Conservation (phyloP, 2,797 vertebrate species). For the Psittacula derbiana region DNA sequence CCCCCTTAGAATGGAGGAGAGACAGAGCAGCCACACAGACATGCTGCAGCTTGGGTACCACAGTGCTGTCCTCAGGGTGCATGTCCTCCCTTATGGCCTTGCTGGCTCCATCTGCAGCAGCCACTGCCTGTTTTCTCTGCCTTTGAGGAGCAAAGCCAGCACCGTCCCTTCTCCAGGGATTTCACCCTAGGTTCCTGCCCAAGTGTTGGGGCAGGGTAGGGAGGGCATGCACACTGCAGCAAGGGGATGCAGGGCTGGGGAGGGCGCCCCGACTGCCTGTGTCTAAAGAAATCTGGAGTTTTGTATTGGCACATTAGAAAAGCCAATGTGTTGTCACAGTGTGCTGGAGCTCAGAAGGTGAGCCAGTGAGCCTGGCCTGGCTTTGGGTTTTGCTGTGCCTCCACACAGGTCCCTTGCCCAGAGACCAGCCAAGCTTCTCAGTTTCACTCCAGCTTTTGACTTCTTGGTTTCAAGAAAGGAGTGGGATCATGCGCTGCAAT, state of each 20-base stretch:
- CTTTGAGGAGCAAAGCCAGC: not conserved
- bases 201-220: accelerated
- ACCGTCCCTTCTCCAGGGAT: not conserved
- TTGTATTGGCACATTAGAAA: not conserved
- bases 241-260: too few species aligned
- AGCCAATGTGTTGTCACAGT: not conserved
- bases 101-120: not conserved
- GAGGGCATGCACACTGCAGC: accelerated
- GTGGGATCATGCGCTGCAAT: not conserved
- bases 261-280: not conserved
- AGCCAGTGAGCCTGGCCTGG: accelerated
- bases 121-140: not conserved
- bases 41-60: accelerated
- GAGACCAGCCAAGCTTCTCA: not conserved
- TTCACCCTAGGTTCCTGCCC: not conserved
- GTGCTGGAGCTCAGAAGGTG: not conserved
- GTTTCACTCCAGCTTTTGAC: not conserved
- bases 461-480: not conserved
- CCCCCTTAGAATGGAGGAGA: not conserved
- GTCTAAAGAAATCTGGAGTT: not conserved
- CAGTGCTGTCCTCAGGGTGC: not conserved
- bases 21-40: accelerated
- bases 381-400: not conserved
- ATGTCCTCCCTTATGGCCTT: not conserved
- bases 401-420: not conserved